phyloP scores from a whole-genome alignment of 2,888 invertebrate species.

The Callyntrura sp. region DNA sequence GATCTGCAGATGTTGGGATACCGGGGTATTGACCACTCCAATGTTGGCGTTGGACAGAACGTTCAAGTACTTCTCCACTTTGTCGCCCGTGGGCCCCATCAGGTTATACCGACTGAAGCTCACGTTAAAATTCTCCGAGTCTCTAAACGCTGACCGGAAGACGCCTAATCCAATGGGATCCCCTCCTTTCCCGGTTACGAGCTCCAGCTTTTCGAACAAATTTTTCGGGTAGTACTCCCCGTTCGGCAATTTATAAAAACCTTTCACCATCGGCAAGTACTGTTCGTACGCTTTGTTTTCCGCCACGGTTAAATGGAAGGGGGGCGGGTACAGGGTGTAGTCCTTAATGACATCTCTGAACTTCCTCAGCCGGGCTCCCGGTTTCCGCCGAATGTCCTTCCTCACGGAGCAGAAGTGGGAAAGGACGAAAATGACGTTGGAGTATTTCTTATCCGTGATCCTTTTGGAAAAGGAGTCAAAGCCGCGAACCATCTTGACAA shows the following conservation, averaged over 20 bases:
- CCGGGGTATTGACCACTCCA: constrained; percentile 40
- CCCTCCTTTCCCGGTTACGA: constrained; percentile 9
- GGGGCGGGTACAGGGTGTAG: background rate
- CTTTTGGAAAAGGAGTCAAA: constrained; percentile 29
- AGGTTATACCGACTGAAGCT: background rate
- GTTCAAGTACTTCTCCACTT: constrained; percentile 47
- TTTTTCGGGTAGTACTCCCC: constrained; percentile 65
- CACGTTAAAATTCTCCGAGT: constrained; percentile 68
- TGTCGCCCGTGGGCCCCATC: background rate
- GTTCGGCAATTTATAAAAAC: constrained; percentile 64
- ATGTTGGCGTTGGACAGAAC: constrained; percentile 8
- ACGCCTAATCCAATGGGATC: constrained; percentile 60
- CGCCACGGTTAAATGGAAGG: background rate
- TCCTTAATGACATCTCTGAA: background rate
- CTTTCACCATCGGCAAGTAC: constrained; percentile 47
- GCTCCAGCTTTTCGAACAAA: constrained; percentile 61
- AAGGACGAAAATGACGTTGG: constrained; percentile 72
- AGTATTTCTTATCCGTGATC: constrained; percentile 67
- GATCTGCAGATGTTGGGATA: constrained; percentile 38
- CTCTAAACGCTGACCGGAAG: constrained; percentile 58
- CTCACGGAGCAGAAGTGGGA: constrained; percentile 64
- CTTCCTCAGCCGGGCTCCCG: background rate
- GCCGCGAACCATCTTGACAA: constrained; percentile 66
- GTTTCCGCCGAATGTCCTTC: background rate
- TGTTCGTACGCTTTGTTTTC: background rate